These are phyloP conservation scores for Lapara coniferarum DNA, from an alignment of 2,888 invertebrate genomes.

Conservation along the genomic window DNA sequence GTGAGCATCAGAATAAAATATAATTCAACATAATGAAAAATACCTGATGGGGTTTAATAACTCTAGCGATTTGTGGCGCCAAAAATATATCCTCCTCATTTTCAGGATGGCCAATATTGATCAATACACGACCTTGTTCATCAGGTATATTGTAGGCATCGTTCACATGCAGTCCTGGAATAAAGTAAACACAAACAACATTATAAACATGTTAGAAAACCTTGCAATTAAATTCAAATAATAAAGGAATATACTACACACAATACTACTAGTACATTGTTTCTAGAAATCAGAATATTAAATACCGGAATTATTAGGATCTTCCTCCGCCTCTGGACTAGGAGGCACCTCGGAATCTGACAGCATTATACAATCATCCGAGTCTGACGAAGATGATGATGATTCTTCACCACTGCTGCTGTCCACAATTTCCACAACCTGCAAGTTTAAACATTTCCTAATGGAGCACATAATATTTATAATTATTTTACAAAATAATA, in stretches of 20 bases:
- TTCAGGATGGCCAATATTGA: constrained; percentile 96
- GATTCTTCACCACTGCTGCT: constrained; percentile 84
- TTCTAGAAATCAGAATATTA: neutral
- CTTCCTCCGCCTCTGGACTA: constrained; percentile 92
- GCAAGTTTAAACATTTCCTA: constrained; percentile 39
- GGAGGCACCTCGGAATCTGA: constrained; percentile 92
- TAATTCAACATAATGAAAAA: neutral
- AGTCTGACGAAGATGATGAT: constrained; percentile 86
- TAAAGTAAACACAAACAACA: neutral
- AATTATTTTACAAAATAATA: too few species aligned
- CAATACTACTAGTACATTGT: too few species aligned
- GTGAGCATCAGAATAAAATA: neutral
- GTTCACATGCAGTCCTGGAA: constrained; percentile 91
- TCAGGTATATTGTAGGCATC: constrained; percentile 96
- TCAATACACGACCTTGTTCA: constrained; percentile 94
- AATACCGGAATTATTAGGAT: constrained; percentile 93
- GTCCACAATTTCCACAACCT: constrained; percentile 90
- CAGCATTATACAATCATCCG: constrained; percentile 93
- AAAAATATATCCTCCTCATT: constrained; percentile 95
- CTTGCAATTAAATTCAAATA: neutral
- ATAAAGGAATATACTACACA: too few species aligned
- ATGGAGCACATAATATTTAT: too few species aligned
- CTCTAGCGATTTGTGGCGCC: constrained; percentile 94
- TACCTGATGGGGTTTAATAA: constrained; percentile 98
- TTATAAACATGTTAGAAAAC: neutral